These are phyloP conservation scores for Brienomyrus longianalis DNA, from an alignment of 2,113 vertebrate genomes.

Conservation along the genomic window DNA sequence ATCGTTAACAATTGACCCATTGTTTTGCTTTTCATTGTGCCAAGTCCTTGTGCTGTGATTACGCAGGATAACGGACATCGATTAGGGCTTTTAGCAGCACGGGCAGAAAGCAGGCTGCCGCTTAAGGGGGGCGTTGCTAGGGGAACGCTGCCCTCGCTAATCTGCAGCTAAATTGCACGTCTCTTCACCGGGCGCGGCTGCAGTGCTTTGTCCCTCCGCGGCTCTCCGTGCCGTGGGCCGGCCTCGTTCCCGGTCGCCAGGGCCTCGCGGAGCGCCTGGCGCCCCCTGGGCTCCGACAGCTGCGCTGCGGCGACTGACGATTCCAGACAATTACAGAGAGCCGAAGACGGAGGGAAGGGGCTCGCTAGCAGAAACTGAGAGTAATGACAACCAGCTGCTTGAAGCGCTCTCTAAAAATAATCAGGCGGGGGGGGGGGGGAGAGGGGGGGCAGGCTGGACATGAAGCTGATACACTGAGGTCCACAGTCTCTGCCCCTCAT, in stretches of 20 bases:
- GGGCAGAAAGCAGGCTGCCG: neutral
- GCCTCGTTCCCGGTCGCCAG: neutral
- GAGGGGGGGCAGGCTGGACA: constrained; percentile 3
- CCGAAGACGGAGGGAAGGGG: constrained; percentile 43
- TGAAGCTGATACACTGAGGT: neutral
- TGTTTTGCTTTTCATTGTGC: neutral
- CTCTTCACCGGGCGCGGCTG: neutral
- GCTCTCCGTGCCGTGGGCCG: neutral
- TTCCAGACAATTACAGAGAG: constrained; percentile 52
- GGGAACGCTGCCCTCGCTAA: neutral
- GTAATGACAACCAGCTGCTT: constrained; percentile 61
- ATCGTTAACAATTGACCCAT: neutral
- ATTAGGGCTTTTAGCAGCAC: neutral
- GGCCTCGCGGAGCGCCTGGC: neutral
- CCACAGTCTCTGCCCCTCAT: neutral
- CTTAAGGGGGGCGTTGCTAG: neutral
- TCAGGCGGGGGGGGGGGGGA: constrained; percentile 30
- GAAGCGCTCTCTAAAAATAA: constrained; percentile 56
- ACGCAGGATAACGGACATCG: neutral
- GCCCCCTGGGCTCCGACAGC: neutral
- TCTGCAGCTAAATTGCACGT: neutral
- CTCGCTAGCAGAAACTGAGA: constrained; percentile 48
- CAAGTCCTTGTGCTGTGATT: neutral
- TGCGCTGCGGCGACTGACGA: constrained; percentile 21
- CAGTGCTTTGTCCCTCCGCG: neutral